Evolutionary conservation across 2,888 invertebrate genomes (phyloP).

Genomic region (Trissonchulus latispiculum): DNA sequence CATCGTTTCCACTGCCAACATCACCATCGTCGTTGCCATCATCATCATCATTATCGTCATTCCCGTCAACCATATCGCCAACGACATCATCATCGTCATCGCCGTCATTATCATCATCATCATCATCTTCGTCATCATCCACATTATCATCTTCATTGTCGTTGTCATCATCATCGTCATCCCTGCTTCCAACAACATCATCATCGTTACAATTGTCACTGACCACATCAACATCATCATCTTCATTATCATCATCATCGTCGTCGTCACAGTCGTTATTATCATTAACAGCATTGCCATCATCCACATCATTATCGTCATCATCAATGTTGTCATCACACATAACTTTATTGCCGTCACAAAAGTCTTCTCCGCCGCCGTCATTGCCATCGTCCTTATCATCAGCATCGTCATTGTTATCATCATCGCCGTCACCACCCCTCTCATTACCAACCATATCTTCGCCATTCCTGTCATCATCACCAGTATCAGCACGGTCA

Average conservation of each 20-base stretch:
- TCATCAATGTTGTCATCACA: too few species aligned
- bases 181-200: neutral
- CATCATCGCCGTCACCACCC: too few species aligned
- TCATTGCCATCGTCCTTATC: too few species aligned
- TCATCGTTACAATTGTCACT: constrained; percentile 25
- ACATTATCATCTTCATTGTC: constrained; percentile 21
- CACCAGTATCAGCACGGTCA: too few species aligned
- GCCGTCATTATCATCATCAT: constrained; percentile 4
- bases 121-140: constrained; percentile 17
- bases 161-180: constrained; percentile 4
- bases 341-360: too few species aligned
- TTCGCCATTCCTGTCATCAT: too few species aligned
- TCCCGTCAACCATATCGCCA: constrained; percentile 19
- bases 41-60: constrained; percentile 28
- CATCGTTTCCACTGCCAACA: constrained; percentile 26
- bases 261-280: constrained; percentile 1
- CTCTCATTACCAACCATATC: too few species aligned
- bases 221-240: neutral
- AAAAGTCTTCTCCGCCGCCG: too few species aligned
- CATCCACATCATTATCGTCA: too few species aligned
- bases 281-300: neutral
- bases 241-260: too few species aligned
- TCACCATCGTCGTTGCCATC: constrained; percentile 27
- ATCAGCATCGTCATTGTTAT: too few species aligned
- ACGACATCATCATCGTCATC: neutral